phyloP scores from a whole-genome alignment of 2,113 vertebrate genomes.

The Elachura formosa region DNA sequence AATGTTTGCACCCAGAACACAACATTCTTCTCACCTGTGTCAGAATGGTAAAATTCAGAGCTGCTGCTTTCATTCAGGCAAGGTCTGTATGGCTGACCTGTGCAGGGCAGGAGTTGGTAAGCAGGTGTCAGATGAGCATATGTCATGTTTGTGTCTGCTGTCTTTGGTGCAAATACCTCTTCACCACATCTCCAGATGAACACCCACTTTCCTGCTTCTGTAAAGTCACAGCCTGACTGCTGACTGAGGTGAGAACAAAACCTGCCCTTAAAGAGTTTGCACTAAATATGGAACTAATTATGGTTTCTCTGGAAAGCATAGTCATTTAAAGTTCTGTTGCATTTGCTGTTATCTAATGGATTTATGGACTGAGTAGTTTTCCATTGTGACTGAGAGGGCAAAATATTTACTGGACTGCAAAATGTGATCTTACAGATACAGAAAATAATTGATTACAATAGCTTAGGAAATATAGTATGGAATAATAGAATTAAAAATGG shows the following conservation, averaged over 20 bases:
- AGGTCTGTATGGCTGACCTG: fast-evolving
- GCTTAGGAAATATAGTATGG: neutral
- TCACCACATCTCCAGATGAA: fast-evolving
- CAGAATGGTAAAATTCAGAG: neutral
- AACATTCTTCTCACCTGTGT: fast-evolving
- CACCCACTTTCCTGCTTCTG: fast-evolving
- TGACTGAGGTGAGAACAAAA: neutral
- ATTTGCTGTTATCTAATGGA: neutral
- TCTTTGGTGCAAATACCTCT: neutral
- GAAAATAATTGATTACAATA: neutral
- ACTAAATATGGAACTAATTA: fast-evolving
- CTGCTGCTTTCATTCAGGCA: neutral
- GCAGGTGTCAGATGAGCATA: fast-evolving
- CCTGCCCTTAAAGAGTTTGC: neutral
- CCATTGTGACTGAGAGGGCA: neutral
- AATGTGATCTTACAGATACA: neutral
- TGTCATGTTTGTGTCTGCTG: fast-evolving
- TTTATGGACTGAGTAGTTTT: neutral
- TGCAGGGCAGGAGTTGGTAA: fast-evolving
- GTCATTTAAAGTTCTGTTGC: neutral
- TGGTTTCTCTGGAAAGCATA: neutral
- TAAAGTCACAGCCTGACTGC: fast-evolving
- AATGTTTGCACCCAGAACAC: neutral
- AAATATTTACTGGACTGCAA: neutral
- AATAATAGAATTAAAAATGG: neutral